Percentiles rank a stretch among this genome's conserved stretches.
Evolutionary conservation across 1,140 invertebrate genomes (phyloP).

Genomic region (Euura saliciscinereae): DNA sequence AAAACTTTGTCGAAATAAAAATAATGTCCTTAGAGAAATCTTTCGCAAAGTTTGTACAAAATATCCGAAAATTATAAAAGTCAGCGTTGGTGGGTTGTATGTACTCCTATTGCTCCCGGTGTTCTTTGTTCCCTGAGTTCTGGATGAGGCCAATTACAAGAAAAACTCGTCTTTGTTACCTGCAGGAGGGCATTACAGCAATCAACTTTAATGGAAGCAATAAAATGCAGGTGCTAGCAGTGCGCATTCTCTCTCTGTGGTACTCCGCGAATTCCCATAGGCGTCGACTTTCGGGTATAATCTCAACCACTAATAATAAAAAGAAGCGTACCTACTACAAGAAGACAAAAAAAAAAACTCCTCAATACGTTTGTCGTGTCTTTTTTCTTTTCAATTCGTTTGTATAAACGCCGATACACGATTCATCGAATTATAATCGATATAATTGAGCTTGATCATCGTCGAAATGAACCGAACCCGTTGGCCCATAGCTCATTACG

Average conservation of each 20-base stretch:
- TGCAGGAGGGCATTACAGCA: conserved; percentile 34
- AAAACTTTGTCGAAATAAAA: too few species aligned
- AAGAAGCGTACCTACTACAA: too few species aligned
- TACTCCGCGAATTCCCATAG: neutral
- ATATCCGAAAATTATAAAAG: neutral
- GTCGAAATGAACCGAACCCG: neutral
- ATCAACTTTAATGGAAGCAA: conserved; percentile 46
- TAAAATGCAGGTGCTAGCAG: conserved; percentile 28
- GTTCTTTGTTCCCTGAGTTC: conserved; percentile 16
- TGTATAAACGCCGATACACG: neutral
- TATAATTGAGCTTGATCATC: neutral
- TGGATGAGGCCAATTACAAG: conserved; percentile 33
- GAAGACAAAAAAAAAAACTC: too few species aligned
- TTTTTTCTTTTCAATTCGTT: too few species aligned
- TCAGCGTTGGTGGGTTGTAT: neutral
- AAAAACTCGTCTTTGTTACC: conserved; percentile 41
- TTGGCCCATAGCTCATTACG: neutral
- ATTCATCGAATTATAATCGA: neutral
- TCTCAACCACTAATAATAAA: too few species aligned
- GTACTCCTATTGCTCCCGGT: neutral
- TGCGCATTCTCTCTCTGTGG: neutral
- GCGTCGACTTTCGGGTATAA: neutral
- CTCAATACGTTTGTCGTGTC: too few species aligned
- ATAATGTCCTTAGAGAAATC: too few species aligned
- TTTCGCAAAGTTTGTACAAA: neutral